These are phyloP conservation scores for Steromphala cineraria DNA, from an alignment of 2,888 invertebrate species.

Conservation along the genomic window DNA sequence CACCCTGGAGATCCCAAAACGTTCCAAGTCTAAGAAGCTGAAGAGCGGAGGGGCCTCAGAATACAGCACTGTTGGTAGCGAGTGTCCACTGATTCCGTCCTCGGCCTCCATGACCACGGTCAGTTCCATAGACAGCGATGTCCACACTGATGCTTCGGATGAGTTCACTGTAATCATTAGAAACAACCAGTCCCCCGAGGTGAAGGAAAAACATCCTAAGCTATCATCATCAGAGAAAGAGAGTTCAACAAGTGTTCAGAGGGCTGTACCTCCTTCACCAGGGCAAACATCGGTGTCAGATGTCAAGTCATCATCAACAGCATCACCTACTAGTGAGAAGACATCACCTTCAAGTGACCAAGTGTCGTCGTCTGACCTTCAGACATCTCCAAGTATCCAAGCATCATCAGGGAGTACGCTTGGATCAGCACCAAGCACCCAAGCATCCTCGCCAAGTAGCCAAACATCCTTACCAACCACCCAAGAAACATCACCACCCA, in stretches of 20 bases:
- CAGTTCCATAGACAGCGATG: constrained; percentile 21
- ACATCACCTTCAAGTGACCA: neutral
- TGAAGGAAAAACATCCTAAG: neutral
- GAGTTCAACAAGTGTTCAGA: too few species aligned
- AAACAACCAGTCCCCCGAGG: neutral
- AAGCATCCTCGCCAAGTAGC: too few species aligned
- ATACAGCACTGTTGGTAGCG: constrained; percentile 15
- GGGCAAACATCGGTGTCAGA: too few species aligned
- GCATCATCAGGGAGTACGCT: neutral
- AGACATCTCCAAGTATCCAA: neutral
- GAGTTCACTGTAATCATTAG: constrained; percentile 35
- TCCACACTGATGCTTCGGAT: constrained; percentile 36
- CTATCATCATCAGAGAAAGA: neutral
- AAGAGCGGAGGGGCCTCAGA: neutral
- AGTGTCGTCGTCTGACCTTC: neutral
- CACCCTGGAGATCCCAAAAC: neutral
- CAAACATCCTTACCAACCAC: neutral
- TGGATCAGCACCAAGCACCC: neutral
- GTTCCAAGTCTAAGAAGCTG: neutral
- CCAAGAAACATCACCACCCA: neutral
- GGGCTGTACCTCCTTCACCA: too few species aligned
- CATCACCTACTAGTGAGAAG: too few species aligned
- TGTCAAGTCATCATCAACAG: too few species aligned
- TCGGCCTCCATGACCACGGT: constrained; percentile 11
- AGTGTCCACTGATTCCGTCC: neutral